Evolutionary conservation across 2,113 vertebrate species (phyloP).

Genomic region (Mixornis gularis): DNA sequence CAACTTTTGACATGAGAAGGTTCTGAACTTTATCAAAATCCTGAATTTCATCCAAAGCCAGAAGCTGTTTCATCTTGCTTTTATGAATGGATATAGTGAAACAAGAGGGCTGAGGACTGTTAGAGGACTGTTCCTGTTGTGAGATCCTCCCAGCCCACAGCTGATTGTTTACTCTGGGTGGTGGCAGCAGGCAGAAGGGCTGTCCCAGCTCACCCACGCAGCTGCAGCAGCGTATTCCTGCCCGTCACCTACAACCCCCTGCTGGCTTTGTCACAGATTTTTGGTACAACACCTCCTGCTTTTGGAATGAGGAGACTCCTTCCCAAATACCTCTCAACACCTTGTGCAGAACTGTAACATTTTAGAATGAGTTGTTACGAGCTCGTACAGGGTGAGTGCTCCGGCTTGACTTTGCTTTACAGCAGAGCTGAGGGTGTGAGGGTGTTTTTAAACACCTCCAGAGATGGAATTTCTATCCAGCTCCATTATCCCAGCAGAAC

Average conservation of each 20-base stretch:
- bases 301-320: not conserved
- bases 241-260: not conserved
- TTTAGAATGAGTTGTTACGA: not conserved
- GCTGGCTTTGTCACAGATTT: not conserved
- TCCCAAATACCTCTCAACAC: not conserved
- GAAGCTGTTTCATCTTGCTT: not conserved
- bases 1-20: not conserved
- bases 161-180: not conserved
- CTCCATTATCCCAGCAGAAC: not conserved
- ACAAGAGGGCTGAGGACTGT: not conserved
- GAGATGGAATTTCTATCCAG: not conserved
- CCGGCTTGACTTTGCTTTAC: not conserved
- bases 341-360: rapidly evolving
- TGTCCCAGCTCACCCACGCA: not conserved
- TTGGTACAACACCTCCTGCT: not conserved
- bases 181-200: not conserved
- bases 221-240: not conserved
- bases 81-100: not conserved
- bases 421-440: not conserved
- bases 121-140: not conserved
- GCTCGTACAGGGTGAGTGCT: rapidly evolving
- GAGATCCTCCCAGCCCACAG: not conserved
- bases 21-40: not conserved
- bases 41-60: not conserved
- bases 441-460: not conserved